Base-by-base conservation (phyloP, 2,113 vertebrate genomes). In the Carassius auratus region DNA sequence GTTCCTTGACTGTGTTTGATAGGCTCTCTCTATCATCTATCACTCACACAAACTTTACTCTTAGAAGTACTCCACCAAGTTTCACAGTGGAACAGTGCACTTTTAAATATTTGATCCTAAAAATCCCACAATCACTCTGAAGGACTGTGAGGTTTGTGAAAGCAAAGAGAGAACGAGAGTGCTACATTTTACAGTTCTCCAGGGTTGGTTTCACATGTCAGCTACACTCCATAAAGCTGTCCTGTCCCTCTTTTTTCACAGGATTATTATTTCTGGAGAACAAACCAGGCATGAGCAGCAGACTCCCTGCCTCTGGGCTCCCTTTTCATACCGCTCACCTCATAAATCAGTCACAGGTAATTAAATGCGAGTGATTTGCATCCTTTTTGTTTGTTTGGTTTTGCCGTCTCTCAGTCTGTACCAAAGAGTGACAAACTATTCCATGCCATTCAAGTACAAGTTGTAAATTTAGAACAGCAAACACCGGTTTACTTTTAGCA, bases 341-440 rank as follows among this genome's bases (percentile, higher is more conserved):
- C 94, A 95, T 95, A 95, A 93, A 93, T 95, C 94, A 95, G 93
- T 92, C 93, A 92, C 94, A 95, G 94, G 93, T 93, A 94, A 95
- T 95, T 94, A 95, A 94, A 94, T 94, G 91, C 92, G 91, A 95
- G 92, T 94, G 95, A 95, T 95, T 94, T 94, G 95, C 93, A 93
- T 93, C 91, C 92, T 92, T 92, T 89, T 91, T 93, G 87, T 89
- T 92, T 88, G 89, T 89, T 89, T 88, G 90, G 88, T 87, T 91
- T 92, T 91, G 89, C 88, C 69, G 76, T 76, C 71, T 86, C 85
- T 86, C 76, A 50, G 80, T 50, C 80, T 68, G 64, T 36, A 55
- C 64, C 48, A 38, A 71, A 82, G 23, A 68, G 45, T 71, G 80
- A 82, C 80, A 71, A 82, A 71, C 62, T 66, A 26, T 33, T 52